phyloP scores from a whole-genome alignment of 2,888 invertebrate genomes.

The Megastigmus dorsalis region DNA sequence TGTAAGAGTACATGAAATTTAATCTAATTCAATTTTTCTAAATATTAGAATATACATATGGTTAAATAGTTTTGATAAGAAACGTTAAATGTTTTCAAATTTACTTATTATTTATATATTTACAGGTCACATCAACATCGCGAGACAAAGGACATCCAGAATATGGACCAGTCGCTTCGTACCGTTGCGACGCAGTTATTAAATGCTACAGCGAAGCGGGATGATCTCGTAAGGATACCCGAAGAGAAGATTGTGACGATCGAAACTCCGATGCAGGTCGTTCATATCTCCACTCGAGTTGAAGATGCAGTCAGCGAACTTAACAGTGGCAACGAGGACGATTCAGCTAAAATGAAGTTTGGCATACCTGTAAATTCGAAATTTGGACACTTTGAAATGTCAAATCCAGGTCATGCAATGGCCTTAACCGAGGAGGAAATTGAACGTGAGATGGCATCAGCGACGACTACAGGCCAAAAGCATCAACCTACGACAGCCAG shows the following conservation, averaged over 20 bases:
- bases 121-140: conserved; percentile 53
- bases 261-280: conserved; percentile 49
- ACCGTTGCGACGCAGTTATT: conserved; percentile 72
- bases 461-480: conserved; percentile 62
- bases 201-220: conserved; percentile 62
- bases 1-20: background rate
- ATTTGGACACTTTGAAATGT: conserved; percentile 68
- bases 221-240: conserved; percentile 44
- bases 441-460: conserved; percentile 75
- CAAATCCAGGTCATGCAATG: conserved; percentile 81
- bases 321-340: conserved; percentile 55
- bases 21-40: background rate
- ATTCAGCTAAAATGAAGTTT: conserved; percentile 58
- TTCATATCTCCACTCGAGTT: conserved; percentile 48
- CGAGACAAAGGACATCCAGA: conserved; percentile 66
- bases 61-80: background rate
- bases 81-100: background rate
- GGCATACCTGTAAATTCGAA: conserved; percentile 71
- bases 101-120: conserved; percentile 51
- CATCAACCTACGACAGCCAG: conserved; percentile 78
- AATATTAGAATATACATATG: background rate
- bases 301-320: conserved; percentile 48
- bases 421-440: conserved; percentile 80
- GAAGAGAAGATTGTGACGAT: conserved; percentile 49
- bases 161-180: conserved; percentile 70